These are phyloP conservation scores for Acromyrmex heyeri DNA, from an alignment of 1,140 invertebrate genomes.

Conservation along the genomic window DNA sequence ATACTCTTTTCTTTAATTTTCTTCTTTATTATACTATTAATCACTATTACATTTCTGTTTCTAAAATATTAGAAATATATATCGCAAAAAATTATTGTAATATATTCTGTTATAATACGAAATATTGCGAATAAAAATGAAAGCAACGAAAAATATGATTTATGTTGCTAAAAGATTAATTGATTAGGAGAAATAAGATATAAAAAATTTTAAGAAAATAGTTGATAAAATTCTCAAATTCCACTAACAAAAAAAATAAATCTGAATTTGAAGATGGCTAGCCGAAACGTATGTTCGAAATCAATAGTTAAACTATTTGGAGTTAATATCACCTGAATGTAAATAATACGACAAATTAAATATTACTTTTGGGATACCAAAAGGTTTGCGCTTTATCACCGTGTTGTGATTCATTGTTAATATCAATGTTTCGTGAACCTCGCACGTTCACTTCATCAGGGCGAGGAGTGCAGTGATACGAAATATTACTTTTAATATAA, in stretches of 20 bases:
- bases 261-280: too few species aligned
- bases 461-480: too few species aligned
- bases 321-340: too few species aligned
- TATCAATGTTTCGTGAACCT: too few species aligned
- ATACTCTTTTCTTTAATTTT: not conserved
- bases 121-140: not conserved
- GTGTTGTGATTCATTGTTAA: too few species aligned
- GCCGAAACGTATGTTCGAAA: too few species aligned
- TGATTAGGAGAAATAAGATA: not conserved
- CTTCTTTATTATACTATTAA: not conserved
- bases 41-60: not conserved
- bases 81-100: not conserved
- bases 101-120: not conserved
- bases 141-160: not conserved
- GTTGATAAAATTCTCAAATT: not conserved
- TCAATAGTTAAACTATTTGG: too few species aligned
- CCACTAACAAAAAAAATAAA: not conserved
- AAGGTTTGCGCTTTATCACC: too few species aligned
- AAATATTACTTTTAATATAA: too few species aligned
- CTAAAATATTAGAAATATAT: constrained; percentile 1
- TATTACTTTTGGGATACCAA: too few species aligned
- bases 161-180: not conserved
- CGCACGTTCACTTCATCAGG: too few species aligned
- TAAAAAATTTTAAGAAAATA: not conserved
- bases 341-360: too few species aligned